These are phyloP conservation scores for Volucella inanis DNA, from an alignment of 2,888 invertebrate genomes.

Conservation along the genomic window DNA sequence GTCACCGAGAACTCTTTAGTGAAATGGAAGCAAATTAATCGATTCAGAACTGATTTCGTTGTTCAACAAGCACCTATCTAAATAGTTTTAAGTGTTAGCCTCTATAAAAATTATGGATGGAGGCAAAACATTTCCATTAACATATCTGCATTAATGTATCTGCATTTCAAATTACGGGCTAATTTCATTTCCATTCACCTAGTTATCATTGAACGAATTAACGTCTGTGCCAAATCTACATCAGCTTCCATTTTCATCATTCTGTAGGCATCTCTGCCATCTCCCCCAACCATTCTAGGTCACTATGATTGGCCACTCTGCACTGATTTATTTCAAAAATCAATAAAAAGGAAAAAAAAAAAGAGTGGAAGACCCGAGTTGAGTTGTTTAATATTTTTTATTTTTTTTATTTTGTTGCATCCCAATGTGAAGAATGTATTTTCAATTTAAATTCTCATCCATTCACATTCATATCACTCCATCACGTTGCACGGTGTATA, in stretches of 20 bases:
- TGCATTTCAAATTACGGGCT: slow-evolving; percentile 21
- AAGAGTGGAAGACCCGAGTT: slow-evolving; percentile 14
- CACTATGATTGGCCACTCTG: slow-evolving; percentile 51
- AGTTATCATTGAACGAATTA: slow-evolving; percentile 44
- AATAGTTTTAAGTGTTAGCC: too few species aligned
- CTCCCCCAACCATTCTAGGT: slow-evolving; percentile 46
- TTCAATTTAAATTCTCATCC: slow-evolving; percentile 69
- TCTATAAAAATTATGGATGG: too few species aligned
- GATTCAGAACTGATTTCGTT: too few species aligned
- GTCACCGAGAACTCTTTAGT: too few species aligned
- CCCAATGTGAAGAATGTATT: slow-evolving; percentile 50
- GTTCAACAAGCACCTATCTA: too few species aligned
- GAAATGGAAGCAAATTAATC: too few species aligned
- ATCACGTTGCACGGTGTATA: slow-evolving; percentile 20
- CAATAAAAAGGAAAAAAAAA: slow-evolving; percentile 46
- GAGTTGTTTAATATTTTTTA: not conserved
- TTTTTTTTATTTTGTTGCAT: not conserved
- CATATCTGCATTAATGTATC: not conserved
- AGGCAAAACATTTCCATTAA: not conserved
- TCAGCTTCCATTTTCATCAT: slow-evolving; percentile 18
- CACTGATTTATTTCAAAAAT: slow-evolving; percentile 39
- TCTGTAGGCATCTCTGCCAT: not conserved
- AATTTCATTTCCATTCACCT: slow-evolving; percentile 40
- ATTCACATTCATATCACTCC: slow-evolving; percentile 10
- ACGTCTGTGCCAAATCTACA: slow-evolving; percentile 36